A percentile compares a stretch with the other conserved stretches of the same genome.
phyloP scores from a whole-genome alignment of 1,140 invertebrate genomes.

The Penaeus indicus region DNA sequence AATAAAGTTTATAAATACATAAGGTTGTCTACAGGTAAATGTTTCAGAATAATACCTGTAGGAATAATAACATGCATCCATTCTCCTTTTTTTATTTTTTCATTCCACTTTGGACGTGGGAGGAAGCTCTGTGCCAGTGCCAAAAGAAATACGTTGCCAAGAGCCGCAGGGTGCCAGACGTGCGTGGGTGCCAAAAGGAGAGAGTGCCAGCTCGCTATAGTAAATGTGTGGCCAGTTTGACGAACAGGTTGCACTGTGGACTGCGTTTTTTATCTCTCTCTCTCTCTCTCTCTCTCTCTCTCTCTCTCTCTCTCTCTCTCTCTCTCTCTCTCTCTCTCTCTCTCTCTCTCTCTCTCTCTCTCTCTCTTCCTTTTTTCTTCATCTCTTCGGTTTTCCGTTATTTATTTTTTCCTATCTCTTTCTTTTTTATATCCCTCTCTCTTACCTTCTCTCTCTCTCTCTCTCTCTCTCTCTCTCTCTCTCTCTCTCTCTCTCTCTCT shows the following conservation, averaged over 20 bases:
- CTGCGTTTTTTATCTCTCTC: neutral
- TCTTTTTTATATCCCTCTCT: neutral
- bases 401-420: neutral
- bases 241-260: too few relatives aligned
- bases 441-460: neutral
- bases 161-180: too few relatives aligned
- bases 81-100: neutral
- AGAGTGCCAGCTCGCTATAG: too few relatives aligned
- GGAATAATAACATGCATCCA: neutral
- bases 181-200: too few relatives aligned
- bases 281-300: slow-evolving; percentile 20
- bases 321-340: neutral
- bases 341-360: neutral
- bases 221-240: too few relatives aligned
- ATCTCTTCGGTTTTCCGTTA: neutral
- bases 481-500: slow-evolving; percentile 20
- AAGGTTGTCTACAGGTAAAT: too few relatives aligned
- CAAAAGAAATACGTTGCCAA: too few relatives aligned
- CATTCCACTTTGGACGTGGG: too few relatives aligned
- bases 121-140: too few relatives aligned
- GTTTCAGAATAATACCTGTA: too few relatives aligned
- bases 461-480: neutral
- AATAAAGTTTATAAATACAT: too few relatives aligned
- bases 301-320: neutral
- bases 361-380: neutral